Base-by-base conservation (phyloP, 2,797 vertebrate species). In the Alfaro cultratus region DNA sequence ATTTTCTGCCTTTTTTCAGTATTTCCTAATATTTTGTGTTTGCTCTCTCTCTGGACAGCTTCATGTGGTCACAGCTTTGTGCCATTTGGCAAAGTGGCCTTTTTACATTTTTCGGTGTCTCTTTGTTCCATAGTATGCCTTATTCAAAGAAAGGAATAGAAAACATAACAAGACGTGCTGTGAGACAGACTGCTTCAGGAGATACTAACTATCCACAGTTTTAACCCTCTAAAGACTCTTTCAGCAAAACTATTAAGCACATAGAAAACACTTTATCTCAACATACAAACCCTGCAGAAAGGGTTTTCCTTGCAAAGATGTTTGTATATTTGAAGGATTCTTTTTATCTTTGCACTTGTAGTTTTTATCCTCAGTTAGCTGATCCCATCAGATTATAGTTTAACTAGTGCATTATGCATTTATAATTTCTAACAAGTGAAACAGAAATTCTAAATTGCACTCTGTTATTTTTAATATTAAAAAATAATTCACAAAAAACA, bases 41-140 rank as follows among this genome's bases (percentile, higher is more conserved):
- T 75, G 55, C 46, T 55, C 72, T 53, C 18, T 31, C 29, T 76
- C 74, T 76, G 23, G 77, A 10, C 53, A 62, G 34, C 46, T 64
- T 64, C 45, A 80, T 55, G 67, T 74, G 13, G 47, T 16, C 34
- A 45, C 34, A 41, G 29, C 18, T 11, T 41, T 75, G 29, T 49
- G 29, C 18, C 55, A 5, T 57, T 60, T 43, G 79, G 43, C 36
- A 68, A 68, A 68, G 36, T 13, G 76, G 51, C 41, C 16, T 75
- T 73, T 70, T 73, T 34, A 18, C 55, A 12, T n/a, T 7, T 60
- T 62, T 29, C 6, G 2, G n/a, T 47, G 64, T 62, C 5, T 74
- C 67, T 49, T 81, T 39, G 51, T 80, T 74, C 71, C 29, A 51
- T 51, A 73, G 18, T 34, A 73, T 73, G 39, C 39, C 39, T 75